A percentile compares a stretch with the other conserved stretches of the same genome.
phyloP scores from a whole-genome alignment of 2,113 vertebrate species.

The Morone saxatilis region DNA sequence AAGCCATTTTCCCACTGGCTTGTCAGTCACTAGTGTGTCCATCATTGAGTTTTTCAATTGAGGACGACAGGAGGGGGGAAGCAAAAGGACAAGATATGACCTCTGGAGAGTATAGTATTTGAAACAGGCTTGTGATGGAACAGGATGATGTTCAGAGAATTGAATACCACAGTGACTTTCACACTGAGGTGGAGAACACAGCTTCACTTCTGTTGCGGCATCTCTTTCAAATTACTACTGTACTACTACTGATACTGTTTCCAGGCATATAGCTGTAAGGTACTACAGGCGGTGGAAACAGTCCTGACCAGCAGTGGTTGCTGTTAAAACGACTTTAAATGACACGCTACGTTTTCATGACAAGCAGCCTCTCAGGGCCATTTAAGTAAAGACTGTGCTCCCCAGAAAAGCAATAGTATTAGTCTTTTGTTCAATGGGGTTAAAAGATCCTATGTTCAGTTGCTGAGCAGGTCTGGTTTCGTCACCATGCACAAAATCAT shows the following conservation, averaged over 20 bases:
- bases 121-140: constrained; percentile 35
- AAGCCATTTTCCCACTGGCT: constrained; percentile 46
- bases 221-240: neutral
- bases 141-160: constrained; percentile 38
- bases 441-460: neutral
- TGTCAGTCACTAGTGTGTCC: constrained; percentile 55
- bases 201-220: constrained; percentile 7
- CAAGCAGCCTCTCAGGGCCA: neutral
- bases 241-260: neutral
- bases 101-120: constrained; percentile 39
- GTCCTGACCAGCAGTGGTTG: neutral
- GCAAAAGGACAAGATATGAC: constrained; percentile 55
- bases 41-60: constrained; percentile 50
- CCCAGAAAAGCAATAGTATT: constrained; percentile 2
- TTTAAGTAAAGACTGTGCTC: neutral
- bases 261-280: neutral
- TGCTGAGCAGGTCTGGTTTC: neutral
- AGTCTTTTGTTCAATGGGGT: neutral
- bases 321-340: neutral
- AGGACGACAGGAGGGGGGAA: constrained; percentile 29
- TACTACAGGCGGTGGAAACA: neutral
- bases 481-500: too few relatives aligned
- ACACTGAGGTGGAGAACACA: constrained; percentile 27
- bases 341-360: neutral
- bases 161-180: constrained; percentile 41